phyloP scores from a whole-genome alignment of 2,888 invertebrate species.

The Eupeodes luniger region DNA sequence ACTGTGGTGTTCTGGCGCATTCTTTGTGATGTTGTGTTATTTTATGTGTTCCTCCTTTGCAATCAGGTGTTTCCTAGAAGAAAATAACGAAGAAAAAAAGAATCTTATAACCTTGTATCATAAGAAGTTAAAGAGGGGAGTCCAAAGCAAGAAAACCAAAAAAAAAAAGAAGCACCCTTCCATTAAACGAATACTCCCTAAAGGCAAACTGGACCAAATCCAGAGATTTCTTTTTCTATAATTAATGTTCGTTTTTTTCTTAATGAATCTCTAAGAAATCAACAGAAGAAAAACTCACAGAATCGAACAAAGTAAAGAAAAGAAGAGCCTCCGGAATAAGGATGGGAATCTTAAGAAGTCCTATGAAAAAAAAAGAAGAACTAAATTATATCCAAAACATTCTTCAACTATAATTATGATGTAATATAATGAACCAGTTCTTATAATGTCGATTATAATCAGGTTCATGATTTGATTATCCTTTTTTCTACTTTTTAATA shows the following conservation, averaged over 20 bases:
- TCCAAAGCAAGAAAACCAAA: slow-evolving; percentile 1
- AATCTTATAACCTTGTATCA: slow-evolving; percentile 36
- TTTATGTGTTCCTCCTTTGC: slow-evolving; percentile 41
- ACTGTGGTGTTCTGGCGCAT: slow-evolving; percentile 28
- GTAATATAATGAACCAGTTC: slow-evolving; percentile 58
- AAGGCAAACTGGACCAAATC: slow-evolving; percentile 51
- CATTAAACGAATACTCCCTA: not conserved
- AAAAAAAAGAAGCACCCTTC: slow-evolving; percentile 27
- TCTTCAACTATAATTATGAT: slow-evolving; percentile 58
- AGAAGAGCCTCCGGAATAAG: slow-evolving; percentile 45
- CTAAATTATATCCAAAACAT: slow-evolving; percentile 50
- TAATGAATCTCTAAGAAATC: slow-evolving; percentile 46
- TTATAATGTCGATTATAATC: slow-evolving; percentile 46
- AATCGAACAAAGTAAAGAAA: not conserved
- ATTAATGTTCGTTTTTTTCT: slow-evolving; percentile 60
- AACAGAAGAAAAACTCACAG: not conserved
- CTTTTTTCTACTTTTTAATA: slow-evolving; percentile 13
- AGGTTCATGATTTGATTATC: slow-evolving; percentile 58
- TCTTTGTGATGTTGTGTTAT: slow-evolving; percentile 56
- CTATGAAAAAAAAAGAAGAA: not conserved
- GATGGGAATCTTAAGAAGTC: slow-evolving; percentile 51
- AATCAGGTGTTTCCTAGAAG: slow-evolving; percentile 75
- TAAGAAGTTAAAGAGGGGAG: slow-evolving; percentile 26
- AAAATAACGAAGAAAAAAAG: not conserved
- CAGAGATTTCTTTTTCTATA: slow-evolving; percentile 62